Percentiles rank a stretch among this genome's conserved stretches.
Evolutionary conservation across 2,888 invertebrate genomes (phyloP).

Genomic region (Idaea straminata): DNA sequence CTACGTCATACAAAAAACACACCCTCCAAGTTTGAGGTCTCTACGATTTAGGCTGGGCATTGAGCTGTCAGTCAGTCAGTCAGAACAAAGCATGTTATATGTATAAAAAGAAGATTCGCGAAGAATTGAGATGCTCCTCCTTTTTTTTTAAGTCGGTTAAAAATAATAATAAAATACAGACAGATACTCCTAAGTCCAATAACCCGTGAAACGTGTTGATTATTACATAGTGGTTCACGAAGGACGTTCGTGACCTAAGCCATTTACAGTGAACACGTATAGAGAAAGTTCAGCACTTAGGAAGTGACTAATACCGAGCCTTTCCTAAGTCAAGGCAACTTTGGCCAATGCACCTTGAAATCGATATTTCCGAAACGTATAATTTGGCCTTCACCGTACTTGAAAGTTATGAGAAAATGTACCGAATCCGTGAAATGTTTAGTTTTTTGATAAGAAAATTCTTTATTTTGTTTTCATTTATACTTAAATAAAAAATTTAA

Average conservation of each 20-base stretch:
- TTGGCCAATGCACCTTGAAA: conserved; percentile 1
- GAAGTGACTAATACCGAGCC: background rate
- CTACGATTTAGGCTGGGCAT: no score
- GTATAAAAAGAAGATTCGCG: no score
- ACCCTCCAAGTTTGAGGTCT: no score
- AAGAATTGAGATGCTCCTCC: no score
- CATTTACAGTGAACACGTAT: background rate
- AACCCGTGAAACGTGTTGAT: background rate
- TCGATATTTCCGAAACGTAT: conserved; percentile 9
- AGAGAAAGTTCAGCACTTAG: background rate
- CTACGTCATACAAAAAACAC: no score
- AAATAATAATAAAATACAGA: no score
- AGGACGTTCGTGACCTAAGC: background rate
- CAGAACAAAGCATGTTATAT: no score
- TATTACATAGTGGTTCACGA: background rate
- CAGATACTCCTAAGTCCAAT: background rate
- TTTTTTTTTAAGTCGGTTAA: no score
- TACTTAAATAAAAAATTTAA: background rate
- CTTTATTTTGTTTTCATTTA: background rate
- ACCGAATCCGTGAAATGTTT: background rate
- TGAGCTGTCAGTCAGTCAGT: no score
- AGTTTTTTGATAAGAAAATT: background rate
- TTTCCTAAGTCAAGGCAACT: background rate
- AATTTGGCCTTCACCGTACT: conserved; percentile 23
- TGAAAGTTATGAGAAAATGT: conserved; percentile 9